Conservation (phyloP, 1,140 invertebrate genomes). For the Forficula auricularia region DNA sequence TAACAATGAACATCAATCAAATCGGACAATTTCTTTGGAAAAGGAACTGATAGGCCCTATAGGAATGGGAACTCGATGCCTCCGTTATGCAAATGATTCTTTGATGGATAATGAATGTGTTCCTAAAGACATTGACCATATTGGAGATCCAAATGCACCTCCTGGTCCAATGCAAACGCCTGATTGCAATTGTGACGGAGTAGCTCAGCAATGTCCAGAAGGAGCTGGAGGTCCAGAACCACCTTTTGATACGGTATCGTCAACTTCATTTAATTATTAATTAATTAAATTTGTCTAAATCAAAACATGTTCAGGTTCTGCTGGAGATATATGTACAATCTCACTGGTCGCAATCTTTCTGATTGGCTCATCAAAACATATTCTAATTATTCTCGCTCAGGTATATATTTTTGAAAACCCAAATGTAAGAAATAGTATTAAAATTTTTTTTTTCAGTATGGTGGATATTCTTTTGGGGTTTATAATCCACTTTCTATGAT, state of each 20-base stretch:
- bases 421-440: not conserved
- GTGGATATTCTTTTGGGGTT: slow-evolving; percentile 9
- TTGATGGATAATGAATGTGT: not conserved
- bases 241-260: slow-evolving; percentile 9
- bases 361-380: slow-evolving; percentile 18
- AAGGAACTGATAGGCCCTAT: not conserved
- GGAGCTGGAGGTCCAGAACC: slow-evolving; percentile 13
- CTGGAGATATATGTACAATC: slow-evolving; percentile 16
- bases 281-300: not conserved
- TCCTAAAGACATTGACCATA: not conserved
- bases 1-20: slow-evolving; percentile 1
- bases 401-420: slow-evolving; percentile 15
- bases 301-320: slow-evolving; percentile 11
- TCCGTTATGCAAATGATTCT: slow-evolving; percentile 2
- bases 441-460: slow-evolving; percentile 7
- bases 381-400: slow-evolving; percentile 1
- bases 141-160: not conserved
- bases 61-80: slow-evolving; percentile 12
- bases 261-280: not conserved
- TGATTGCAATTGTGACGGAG: slow-evolving; percentile 16
- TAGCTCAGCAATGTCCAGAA: slow-evolving; percentile 15
- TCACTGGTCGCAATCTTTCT: slow-evolving; percentile 14
- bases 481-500: not conserved
- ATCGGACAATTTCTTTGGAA: slow-evolving; percentile 1
- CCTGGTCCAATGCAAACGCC: slow-evolving; percentile 3